phyloP scores from a whole-genome alignment of 1,140 invertebrate species.

The Harlomillsia oculata region DNA sequence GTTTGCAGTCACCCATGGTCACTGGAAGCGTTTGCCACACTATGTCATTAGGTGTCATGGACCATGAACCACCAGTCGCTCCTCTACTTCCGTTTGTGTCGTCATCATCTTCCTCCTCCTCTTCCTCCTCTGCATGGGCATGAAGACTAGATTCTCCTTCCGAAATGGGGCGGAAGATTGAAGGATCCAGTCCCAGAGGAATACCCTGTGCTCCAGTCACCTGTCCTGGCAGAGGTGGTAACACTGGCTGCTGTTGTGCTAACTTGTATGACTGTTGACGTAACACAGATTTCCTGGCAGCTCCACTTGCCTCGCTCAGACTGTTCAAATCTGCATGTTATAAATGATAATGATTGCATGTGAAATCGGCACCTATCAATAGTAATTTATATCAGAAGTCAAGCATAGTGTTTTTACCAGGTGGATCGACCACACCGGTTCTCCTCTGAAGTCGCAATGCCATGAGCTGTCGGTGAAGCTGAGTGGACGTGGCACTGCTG shows the following conservation, averaged over 20 bases:
- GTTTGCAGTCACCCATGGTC: slow-evolving; percentile 33
- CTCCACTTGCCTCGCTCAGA: slow-evolving; percentile 12
- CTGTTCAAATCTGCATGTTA: slow-evolving; percentile 7
- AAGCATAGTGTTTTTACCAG: slow-evolving; percentile 13
- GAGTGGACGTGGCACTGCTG: not conserved
- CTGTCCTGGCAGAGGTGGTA: slow-evolving; percentile 40
- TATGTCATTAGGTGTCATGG: slow-evolving; percentile 13
- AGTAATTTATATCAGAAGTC: not conserved
- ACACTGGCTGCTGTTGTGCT: slow-evolving; percentile 53
- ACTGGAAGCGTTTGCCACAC: slow-evolving; percentile 30
- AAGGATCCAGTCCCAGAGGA: slow-evolving; percentile 14
- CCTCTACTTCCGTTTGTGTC: too few relatives aligned
- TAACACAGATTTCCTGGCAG: slow-evolving; percentile 43
- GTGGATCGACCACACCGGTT: slow-evolving; percentile 26
- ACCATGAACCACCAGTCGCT: slow-evolving; percentile 3
- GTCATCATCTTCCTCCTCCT: slow-evolving; percentile 31
- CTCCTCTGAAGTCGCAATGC: slow-evolving; percentile 29
- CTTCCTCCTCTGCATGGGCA: slow-evolving; percentile 31
- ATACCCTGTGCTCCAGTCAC: slow-evolving; percentile 4
- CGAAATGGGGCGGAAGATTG: slow-evolving; percentile 35
- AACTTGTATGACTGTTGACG: slow-evolving; percentile 67
- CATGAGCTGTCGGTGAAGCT: slow-evolving; percentile 33
- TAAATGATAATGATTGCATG: not conserved
- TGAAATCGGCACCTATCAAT: not conserved
- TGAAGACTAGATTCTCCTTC: slow-evolving; percentile 35